A percentile compares a stretch with the other conserved stretches of the same genome.
Conservation (phyloP, 2,888 invertebrate species). For the Netelia melanura region DNA sequence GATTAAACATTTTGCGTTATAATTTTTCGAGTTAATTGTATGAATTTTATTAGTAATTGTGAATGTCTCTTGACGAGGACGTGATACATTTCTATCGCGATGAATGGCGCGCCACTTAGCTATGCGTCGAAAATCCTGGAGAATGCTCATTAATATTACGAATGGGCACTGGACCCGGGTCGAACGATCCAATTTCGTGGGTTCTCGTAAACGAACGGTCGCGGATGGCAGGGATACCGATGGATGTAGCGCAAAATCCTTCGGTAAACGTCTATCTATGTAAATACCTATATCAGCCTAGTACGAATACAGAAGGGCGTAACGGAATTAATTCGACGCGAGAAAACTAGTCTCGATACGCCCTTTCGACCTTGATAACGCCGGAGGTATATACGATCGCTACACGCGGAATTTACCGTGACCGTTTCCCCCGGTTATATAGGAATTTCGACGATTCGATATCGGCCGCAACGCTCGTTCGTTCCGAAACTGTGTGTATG, state of each 20-base stretch:
- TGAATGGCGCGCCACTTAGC: not conserved
- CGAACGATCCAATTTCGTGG: not conserved
- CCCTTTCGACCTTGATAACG: not conserved
- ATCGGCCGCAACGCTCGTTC: not conserved
- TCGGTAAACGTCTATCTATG: not conserved
- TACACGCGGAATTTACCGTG: conserved; percentile 9
- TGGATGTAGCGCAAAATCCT: not conserved
- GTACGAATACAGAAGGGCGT: conserved; percentile 12
- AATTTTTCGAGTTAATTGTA: too few species aligned
- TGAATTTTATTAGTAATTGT: too few species aligned
- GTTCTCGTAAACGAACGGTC: not conserved
- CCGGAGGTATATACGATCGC: not conserved
- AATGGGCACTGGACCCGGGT: not conserved
- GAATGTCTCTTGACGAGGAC: too few species aligned
- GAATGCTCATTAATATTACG: not conserved
- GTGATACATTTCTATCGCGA: too few species aligned
- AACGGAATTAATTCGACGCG: conserved; percentile 38
- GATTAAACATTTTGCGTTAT: too few species aligned
- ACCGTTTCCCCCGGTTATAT: conserved; percentile 12
- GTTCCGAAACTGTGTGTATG: not conserved
- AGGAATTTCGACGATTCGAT: conserved; percentile 49
- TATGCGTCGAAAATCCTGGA: not conserved
- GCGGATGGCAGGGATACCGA: not conserved
- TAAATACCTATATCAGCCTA: not conserved
- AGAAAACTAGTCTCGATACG: conserved; percentile 1